A percentile compares a stretch with the other conserved stretches of the same genome.
These are phyloP conservation scores for Silurus meridionalis DNA, from an alignment of 2,113 vertebrate genomes.

Conservation along the genomic window DNA sequence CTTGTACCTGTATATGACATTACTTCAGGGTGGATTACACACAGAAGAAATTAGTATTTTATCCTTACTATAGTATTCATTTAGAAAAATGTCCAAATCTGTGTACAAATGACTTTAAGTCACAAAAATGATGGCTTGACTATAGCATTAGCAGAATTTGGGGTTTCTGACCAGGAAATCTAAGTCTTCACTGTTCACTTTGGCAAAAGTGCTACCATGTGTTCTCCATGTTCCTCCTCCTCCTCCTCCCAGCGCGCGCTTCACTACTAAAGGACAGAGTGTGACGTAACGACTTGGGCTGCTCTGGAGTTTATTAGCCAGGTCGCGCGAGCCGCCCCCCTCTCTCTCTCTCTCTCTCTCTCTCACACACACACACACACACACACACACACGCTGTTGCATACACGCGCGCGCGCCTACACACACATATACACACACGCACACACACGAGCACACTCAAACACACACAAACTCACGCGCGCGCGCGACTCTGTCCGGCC, in stretches of 20 bases:
- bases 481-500: conserved; percentile 69
- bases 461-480: conserved; percentile 46
- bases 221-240: conserved; percentile 42
- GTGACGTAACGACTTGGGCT: conserved; percentile 73
- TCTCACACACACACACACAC: neutral
- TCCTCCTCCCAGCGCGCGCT: conserved; percentile 48
- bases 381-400: neutral
- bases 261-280: conserved; percentile 46
- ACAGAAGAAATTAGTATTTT: neutral
- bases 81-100: neutral
- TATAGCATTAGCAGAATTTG: neutral
- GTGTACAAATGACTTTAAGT: neutral
- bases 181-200: conserved; percentile 19
- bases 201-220: conserved; percentile 51
- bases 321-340: conserved; percentile 37
- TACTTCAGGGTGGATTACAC: neutral
- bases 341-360: conserved; percentile 1
- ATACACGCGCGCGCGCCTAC: no score
- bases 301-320: conserved; percentile 73
- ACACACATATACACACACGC: neutral
- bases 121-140: neutral
- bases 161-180: neutral
- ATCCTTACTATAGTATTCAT: neutral
- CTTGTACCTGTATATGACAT: neutral
- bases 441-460: neutral